Evolutionary conservation across 2,888 invertebrate species (phyloP).

Genomic region (Ernsta delagoae): DNA sequence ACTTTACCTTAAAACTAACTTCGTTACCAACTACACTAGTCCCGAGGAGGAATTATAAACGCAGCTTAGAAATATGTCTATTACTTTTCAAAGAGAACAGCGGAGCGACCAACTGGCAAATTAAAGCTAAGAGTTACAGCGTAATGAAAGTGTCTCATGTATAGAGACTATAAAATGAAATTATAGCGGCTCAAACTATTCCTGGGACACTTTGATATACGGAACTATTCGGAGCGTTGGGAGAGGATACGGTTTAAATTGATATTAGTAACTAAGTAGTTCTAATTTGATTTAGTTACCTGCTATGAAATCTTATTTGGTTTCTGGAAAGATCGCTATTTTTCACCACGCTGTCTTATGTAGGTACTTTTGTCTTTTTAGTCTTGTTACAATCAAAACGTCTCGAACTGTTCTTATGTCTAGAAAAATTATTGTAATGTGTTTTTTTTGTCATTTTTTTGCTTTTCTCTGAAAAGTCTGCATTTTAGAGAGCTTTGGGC

Average conservation of each 20-base stretch:
- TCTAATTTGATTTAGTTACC: slow-evolving; percentile 1
- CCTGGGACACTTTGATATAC: slow-evolving; percentile 18
- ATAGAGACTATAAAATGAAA: slow-evolving; percentile 32
- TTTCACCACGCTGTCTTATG: background rate
- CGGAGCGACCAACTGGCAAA: slow-evolving; percentile 34
- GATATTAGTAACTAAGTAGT: background rate
- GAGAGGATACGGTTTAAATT: slow-evolving; percentile 1
- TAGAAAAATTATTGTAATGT: too few species aligned
- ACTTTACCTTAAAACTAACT: slow-evolving; percentile 82
- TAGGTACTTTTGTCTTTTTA: too few species aligned
- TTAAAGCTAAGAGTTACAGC: slow-evolving; percentile 34
- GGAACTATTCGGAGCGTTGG: slow-evolving; percentile 15
- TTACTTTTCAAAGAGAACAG: slow-evolving; percentile 32
- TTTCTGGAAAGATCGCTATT: background rate
- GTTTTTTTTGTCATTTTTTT: too few species aligned
- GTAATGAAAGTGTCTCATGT: slow-evolving; percentile 36
- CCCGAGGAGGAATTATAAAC: slow-evolving; percentile 43
- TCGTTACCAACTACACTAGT: slow-evolving; percentile 75
- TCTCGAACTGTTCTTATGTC: too few species aligned
- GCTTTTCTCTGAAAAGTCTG: too few species aligned
- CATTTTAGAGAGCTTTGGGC: too few species aligned
- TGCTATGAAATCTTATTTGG: background rate
- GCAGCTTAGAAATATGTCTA: slow-evolving; percentile 34
- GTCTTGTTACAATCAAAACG: too few species aligned
- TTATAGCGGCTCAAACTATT: slow-evolving; percentile 34